A percentile compares a stretch with the other conserved stretches of the same genome.
Evolutionary conservation across 2,888 invertebrate genomes (phyloP).

Genomic region (Dynastes hyllus): DNA sequence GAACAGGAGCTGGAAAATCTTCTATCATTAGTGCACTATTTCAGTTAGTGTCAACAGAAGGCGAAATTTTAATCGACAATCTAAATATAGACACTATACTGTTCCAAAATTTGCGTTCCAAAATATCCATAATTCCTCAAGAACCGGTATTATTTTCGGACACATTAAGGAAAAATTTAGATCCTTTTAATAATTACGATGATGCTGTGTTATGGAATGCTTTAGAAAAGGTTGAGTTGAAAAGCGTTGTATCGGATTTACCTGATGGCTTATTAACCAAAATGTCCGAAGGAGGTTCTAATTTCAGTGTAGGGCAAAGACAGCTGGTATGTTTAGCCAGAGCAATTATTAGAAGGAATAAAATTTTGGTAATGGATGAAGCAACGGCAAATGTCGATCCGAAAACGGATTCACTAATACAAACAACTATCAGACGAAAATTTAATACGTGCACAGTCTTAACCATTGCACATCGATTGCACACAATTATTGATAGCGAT

Average conservation of each 20-base stretch:
- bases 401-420: slow-evolving; percentile 85
- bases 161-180: slow-evolving; percentile 89
- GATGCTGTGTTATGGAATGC: slow-evolving; percentile 89
- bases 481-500: slow-evolving; percentile 92
- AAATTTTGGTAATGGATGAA: slow-evolving; percentile 75
- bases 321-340: slow-evolving; percentile 83
- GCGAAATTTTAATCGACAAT: slow-evolving; percentile 86
- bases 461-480: slow-evolving; percentile 89
- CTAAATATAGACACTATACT: slow-evolving; percentile 81
- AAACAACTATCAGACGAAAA: slow-evolving; percentile 83
- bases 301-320: slow-evolving; percentile 73
- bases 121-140: slow-evolving; percentile 89
- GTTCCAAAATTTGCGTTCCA: slow-evolving; percentile 82
- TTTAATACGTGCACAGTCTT: slow-evolving; percentile 87
- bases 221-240: slow-evolving; percentile 87
- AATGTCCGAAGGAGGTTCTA: slow-evolving; percentile 77
- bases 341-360: slow-evolving; percentile 73
- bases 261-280: slow-evolving; percentile 70
- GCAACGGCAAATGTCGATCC: slow-evolving; percentile 91
- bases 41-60: slow-evolving; percentile 84
- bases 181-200: slow-evolving; percentile 87
- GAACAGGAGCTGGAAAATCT: slow-evolving; percentile 89
- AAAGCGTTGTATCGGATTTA: slow-evolving; percentile 79
- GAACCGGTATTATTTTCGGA: slow-evolving; percentile 92
- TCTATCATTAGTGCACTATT: slow-evolving; percentile 85